Evolutionary conservation across 2,113 vertebrate genomes (phyloP).

Genomic region (Phylloscopus trochiloides): DNA sequence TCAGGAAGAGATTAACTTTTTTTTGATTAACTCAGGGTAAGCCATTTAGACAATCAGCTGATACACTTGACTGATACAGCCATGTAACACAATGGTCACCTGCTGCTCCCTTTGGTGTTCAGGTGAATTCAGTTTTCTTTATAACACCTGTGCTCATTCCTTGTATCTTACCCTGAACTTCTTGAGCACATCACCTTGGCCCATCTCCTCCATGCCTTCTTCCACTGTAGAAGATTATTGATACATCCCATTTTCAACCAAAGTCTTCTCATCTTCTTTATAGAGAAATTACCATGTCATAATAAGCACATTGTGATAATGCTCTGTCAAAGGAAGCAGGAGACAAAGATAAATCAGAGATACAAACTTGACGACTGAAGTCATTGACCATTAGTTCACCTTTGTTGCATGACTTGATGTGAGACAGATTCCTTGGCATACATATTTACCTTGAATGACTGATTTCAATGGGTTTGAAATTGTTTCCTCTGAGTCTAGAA

Average conservation of each 20-base stretch:
- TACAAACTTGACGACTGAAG: neutral
- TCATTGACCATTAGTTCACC: neutral
- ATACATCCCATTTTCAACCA: neutral
- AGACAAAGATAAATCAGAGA: neutral
- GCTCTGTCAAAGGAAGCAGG: neutral
- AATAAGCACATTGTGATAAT: neutral
- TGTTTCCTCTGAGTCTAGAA: neutral
- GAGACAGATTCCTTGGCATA: neutral
- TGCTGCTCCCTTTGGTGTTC: neutral
- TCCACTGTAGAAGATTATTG: neutral
- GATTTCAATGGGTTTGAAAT: neutral
- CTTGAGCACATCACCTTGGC: neutral
- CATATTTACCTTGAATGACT: neutral
- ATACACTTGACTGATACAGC: neutral
- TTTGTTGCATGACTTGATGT: neutral
- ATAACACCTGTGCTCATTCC: neutral
- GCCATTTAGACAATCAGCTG: neutral
- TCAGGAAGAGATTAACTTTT: neutral
- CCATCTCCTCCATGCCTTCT: neutral
- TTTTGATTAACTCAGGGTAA: neutral
- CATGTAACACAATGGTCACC: neutral
- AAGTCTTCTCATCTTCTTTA: neutral
- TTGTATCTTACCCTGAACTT: neutral
- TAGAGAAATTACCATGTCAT: fast-evolving
- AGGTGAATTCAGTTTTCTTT: neutral